Percentiles rank a stretch among this genome's conserved stretches.
Evolutionary conservation across 1,140 invertebrate species (phyloP).

Genomic region (Centruroides sculpturatus): DNA sequence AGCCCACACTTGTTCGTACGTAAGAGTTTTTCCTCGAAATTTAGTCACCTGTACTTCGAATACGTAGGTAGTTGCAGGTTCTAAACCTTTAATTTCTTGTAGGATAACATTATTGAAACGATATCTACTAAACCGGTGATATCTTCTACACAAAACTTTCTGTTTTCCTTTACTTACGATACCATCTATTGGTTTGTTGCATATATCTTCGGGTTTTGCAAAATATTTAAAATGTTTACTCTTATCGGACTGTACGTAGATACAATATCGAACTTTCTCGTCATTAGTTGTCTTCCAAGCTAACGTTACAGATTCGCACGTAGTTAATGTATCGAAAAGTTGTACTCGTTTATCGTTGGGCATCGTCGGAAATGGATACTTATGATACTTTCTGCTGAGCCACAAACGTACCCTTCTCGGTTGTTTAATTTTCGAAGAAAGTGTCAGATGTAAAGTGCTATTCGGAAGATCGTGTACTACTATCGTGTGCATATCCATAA

Average conservation of each 20-base stretch:
- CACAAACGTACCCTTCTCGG: slow-evolving; percentile 6
- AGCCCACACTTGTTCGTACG: slow-evolving; percentile 20
- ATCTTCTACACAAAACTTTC: slow-evolving; percentile 21
- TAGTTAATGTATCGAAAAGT: slow-evolving; percentile 20
- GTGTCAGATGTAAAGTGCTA: slow-evolving; percentile 4
- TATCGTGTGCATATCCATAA: slow-evolving; percentile 18
- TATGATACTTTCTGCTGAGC: slow-evolving; percentile 15
- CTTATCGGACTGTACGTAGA: slow-evolving; percentile 22
- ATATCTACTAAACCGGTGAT: slow-evolving; percentile 16
- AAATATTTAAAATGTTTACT: neutral
- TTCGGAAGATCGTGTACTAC: slow-evolving; percentile 5
- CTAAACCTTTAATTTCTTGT: slow-evolving; percentile 21
- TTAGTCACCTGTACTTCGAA: slow-evolving; percentile 26
- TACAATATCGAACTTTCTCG: slow-evolving; percentile 26
- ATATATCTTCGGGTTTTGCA: slow-evolving; percentile 17
- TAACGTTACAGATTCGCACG: slow-evolving; percentile 24
- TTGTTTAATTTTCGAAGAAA: slow-evolving; percentile 17
- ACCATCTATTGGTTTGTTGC: slow-evolving; percentile 1
- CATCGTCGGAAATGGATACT: slow-evolving; percentile 20
- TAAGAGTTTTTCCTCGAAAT: slow-evolving; percentile 20
- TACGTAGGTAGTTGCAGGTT: slow-evolving; percentile 22
- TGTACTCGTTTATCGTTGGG: slow-evolving; percentile 21
- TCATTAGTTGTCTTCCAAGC: slow-evolving; percentile 22
- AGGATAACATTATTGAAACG: slow-evolving; percentile 18
- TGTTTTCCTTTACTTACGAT: slow-evolving; percentile 6